Percentiles rank a stretch among this genome's conserved stretches.
phyloP scores from a whole-genome alignment of 1,140 invertebrate species.

The Diuraphis noxia region DNA sequence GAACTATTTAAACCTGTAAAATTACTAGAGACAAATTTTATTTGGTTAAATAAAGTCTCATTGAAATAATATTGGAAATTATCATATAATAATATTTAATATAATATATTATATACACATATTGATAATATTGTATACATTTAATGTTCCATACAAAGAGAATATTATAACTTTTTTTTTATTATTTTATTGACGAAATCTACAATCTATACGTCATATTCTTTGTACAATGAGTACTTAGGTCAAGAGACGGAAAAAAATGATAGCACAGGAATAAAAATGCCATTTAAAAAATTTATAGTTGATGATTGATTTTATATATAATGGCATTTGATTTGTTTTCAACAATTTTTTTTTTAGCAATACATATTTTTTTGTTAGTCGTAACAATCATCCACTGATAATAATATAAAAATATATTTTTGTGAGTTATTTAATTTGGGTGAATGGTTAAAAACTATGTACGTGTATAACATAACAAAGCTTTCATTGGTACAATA shows the following conservation, averaged over 20 bases:
- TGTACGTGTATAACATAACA: background rate
- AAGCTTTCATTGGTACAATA: background rate
- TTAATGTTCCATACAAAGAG: background rate
- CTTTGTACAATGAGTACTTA: too few species aligned
- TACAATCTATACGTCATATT: too few species aligned
- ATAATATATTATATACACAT: too few species aligned
- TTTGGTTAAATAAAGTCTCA: background rate
- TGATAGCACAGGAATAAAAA: too few species aligned
- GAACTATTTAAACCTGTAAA: background rate
- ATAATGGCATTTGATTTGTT: background rate
- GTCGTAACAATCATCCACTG: too few species aligned
- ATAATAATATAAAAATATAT: background rate
- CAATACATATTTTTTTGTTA: too few species aligned
- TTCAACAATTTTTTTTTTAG: background rate
- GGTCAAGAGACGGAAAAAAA: too few species aligned
- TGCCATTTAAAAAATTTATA: background rate
- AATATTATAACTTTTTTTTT: background rate
- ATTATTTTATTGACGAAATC: too few species aligned
- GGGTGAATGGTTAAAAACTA: background rate
- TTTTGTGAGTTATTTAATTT: background rate
- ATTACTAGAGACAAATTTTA: background rate
- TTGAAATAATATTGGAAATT: background rate
- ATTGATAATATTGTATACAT: too few species aligned
- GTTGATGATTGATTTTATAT: too few species aligned
- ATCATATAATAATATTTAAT: too few species aligned